Evolutionary conservation across 1,140 invertebrate genomes (phyloP), one percentile per base, ranked within the genome.

Genomic region (Philotrypesis tridentata): DNA sequence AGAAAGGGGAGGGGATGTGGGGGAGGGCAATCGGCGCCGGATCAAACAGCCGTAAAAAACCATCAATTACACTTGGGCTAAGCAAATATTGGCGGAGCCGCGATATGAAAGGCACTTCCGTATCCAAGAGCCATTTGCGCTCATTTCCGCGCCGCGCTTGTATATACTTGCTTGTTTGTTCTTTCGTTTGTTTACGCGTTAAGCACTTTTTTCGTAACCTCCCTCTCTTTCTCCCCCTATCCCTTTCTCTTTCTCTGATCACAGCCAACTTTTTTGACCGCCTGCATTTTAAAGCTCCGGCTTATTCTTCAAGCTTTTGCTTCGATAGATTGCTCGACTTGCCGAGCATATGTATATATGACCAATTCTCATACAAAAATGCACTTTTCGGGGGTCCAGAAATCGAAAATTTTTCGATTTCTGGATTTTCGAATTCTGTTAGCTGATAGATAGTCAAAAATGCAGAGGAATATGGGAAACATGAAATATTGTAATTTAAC

Each of bases 1-100:
- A 23, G 37, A 25, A 2, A 72, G 21, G 21, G 21, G 4, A 17
- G 21, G 31, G 63, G 17, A 63, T 25, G 0, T 27, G 70, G 12
- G 17, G 3, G 31, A 9, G 70, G 31, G 60, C 40, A 73, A 73
- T 73, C 71, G 71, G 23, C n/a, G 23, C 25, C 55, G 40, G 65
- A 72, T 82, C 74, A 82, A 82, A 77, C 67, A 77, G 31, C 31
- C 31, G 65, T 65, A 63, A 82, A 43, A 73, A 82, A n/a, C 74
- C 61, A 82, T 82, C 61, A 74, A 79, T 76, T 76, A 76, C 63
- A 70, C 78, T 80, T 76, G 7, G 63, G 23, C 8, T 61, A 83
- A 79, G 43, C 63, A 79, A 83, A 80, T 80, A 79, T 83, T 76
- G 65, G 61, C 29, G 27, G 27, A 76, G 37, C 31, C 75, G 63